A percentile compares a stretch with the other conserved stretches of the same genome.
Evolutionary conservation across 1,140 invertebrate species (phyloP).

Genomic region (Schlechtendalia chinensis): DNA sequence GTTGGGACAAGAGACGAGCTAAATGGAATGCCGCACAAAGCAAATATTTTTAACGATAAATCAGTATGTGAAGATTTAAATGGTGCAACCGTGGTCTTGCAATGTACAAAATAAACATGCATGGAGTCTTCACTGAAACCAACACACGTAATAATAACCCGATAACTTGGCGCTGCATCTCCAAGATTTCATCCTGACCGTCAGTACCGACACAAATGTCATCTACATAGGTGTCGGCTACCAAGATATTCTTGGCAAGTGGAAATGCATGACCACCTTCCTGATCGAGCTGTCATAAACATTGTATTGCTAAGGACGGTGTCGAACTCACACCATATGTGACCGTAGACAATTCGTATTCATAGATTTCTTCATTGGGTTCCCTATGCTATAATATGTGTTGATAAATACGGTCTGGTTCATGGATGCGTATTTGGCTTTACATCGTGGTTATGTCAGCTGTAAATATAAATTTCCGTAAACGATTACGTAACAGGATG

Average conservation of each 20-base stretch:
- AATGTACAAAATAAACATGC: no score
- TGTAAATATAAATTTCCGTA: background rate
- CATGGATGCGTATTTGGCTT: background rate
- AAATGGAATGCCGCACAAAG: no score
- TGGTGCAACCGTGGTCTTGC: no score
- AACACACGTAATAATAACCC: background rate
- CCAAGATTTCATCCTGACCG: background rate
- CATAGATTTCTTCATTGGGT: background rate
- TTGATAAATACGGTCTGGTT: background rate
- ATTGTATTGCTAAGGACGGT: constrained; percentile 55
- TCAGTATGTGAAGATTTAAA: no score
- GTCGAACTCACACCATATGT: constrained; percentile 55
- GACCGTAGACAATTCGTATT: constrained; percentile 47
- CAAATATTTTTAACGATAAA: no score
- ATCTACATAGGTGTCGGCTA: constrained; percentile 24
- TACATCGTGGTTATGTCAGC: constrained; percentile 45
- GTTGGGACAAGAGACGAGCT: background rate
- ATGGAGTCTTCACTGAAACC: no score
- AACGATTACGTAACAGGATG: constrained; percentile 52
- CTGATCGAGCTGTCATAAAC: constrained; percentile 21
- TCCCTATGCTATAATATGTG: background rate
- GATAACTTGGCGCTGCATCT: background rate
- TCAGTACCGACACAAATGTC: constrained; percentile 22
- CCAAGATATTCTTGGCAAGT: background rate
- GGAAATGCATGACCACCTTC: background rate